Conservation (phyloP, 2,113 vertebrate genomes). For the Etheostoma spectabile region DNA sequence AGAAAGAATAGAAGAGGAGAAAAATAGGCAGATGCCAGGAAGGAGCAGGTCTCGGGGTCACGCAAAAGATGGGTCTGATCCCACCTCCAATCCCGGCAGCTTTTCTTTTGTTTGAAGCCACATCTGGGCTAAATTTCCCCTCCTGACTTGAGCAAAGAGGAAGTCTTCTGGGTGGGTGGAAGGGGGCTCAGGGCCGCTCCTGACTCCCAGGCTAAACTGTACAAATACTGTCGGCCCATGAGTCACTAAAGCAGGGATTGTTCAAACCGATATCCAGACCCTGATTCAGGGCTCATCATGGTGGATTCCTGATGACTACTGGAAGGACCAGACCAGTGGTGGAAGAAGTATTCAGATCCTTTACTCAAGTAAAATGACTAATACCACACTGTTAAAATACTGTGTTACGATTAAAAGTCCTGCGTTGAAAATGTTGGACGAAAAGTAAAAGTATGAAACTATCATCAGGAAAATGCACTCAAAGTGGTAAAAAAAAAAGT, state of each 20-base stretch:
- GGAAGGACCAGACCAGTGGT: background rate
- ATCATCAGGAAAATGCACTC: no score
- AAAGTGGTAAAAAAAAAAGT: no score
- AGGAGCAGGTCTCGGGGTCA: constrained; percentile 78
- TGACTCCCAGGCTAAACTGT: constrained; percentile 73
- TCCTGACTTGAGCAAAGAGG: constrained; percentile 73
- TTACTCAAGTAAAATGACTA: no score
- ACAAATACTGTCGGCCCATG: constrained; percentile 61
- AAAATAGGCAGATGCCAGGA: constrained; percentile 79
- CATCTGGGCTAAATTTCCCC: constrained; percentile 84
- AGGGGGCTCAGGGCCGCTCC: constrained; percentile 48
- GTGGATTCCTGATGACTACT: constrained; percentile 30
- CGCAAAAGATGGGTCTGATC: constrained; percentile 79
- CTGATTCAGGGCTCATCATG: constrained; percentile 36
- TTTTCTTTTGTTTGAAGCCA: constrained; percentile 82
- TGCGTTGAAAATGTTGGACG: no score
- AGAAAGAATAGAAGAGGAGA: constrained; percentile 57
- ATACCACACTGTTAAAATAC: no score
- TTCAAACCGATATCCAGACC: constrained; percentile 34
- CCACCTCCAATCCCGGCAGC: constrained; percentile 79
- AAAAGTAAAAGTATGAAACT: no score
- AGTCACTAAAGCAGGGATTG: constrained; percentile 53
- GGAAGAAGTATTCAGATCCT: no score
- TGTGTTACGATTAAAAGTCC: no score
- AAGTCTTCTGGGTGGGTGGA: constrained; percentile 77